Conservation (phyloP, 2,113 vertebrate species). For the Amphilophus citrinellus region DNA sequence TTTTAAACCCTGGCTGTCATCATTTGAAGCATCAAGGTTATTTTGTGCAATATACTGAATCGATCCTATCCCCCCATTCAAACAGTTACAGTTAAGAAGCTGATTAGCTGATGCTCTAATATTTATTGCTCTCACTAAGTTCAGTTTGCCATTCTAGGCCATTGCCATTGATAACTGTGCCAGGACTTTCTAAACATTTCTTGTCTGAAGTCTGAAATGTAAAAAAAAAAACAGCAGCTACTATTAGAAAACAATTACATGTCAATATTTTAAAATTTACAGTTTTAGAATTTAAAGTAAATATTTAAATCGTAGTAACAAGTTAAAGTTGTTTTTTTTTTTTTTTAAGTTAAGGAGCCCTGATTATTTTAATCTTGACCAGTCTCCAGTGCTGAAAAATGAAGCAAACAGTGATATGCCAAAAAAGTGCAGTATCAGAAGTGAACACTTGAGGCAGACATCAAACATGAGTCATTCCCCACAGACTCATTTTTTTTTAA, state of each 20-base stretch:
- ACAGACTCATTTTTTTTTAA: too few relatives aligned
- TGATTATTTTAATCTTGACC: too few relatives aligned
- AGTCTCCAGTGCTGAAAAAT: too few relatives aligned
- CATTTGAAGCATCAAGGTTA: constrained; percentile 3
- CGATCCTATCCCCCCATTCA: not conserved
- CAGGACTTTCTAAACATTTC: not conserved
- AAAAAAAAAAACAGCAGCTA: too few relatives aligned
- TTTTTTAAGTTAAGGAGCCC: too few relatives aligned
- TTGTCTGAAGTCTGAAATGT: not conserved
- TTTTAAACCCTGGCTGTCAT: constrained; percentile 42
- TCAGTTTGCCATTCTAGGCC: not conserved
- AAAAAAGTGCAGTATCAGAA: too few relatives aligned
- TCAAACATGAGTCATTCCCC: too few relatives aligned
- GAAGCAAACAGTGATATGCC: too few relatives aligned
- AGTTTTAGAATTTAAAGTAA: not conserved
- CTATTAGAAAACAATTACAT: not conserved
- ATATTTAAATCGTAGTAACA: too few relatives aligned
- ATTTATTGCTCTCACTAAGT: not conserved
- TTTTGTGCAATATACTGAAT: not conserved
- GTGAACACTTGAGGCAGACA: too few relatives aligned
- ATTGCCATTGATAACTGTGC: not conserved
- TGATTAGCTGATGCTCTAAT: not conserved
- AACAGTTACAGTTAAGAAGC: not conserved
- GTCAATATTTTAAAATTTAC: not conserved
- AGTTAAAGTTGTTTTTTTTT: too few relatives aligned